These are phyloP conservation scores for Drosophila nr. fundita DNA, from an alignment of 2,888 invertebrate species.

Conservation along the genomic window DNA sequence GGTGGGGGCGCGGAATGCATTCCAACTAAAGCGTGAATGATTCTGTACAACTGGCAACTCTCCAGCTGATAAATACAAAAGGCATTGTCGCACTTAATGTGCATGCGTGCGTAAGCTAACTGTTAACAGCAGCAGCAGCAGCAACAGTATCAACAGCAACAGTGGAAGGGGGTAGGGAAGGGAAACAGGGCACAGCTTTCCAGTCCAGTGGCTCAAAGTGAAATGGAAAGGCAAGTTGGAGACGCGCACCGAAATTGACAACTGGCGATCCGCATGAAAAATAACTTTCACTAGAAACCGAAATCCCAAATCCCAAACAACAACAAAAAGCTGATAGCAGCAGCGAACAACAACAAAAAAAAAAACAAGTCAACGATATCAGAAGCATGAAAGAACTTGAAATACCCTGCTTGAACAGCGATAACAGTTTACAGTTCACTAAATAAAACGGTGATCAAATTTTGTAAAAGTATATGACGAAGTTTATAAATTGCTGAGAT, in stretches of 20 bases:
- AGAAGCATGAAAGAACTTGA: not conserved
- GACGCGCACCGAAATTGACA: constrained; percentile 59
- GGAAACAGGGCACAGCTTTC: constrained; percentile 43
- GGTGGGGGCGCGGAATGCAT: constrained; percentile 6
- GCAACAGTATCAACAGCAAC: not conserved
- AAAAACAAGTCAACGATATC: not conserved
- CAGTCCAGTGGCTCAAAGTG: constrained; percentile 62
- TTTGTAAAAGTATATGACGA: not conserved
- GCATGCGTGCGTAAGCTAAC: constrained; percentile 42
- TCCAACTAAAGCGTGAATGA: constrained; percentile 49
- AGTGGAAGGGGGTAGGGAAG: not conserved
- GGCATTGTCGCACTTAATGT: constrained; percentile 49
- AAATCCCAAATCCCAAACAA: constrained; percentile 48
- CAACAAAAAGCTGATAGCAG: constrained; percentile 52
- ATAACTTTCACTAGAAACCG: constrained; percentile 78
- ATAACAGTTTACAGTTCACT: not conserved
- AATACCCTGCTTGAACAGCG: not conserved
- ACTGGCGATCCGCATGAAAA: constrained; percentile 63
- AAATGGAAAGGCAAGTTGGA: constrained; percentile 57
- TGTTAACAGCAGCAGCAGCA: not conserved
- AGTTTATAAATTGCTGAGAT: not conserved
- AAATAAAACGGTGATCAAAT: not conserved
- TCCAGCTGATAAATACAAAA: constrained; percentile 40
- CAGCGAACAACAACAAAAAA: not conserved
- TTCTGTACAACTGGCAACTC: constrained; percentile 49